Evolutionary conservation across 2,797 vertebrate genomes (phyloP), one percentile per base, ranked within the genome.

Genomic region (Lepidocolaptes lacrymiger): DNA sequence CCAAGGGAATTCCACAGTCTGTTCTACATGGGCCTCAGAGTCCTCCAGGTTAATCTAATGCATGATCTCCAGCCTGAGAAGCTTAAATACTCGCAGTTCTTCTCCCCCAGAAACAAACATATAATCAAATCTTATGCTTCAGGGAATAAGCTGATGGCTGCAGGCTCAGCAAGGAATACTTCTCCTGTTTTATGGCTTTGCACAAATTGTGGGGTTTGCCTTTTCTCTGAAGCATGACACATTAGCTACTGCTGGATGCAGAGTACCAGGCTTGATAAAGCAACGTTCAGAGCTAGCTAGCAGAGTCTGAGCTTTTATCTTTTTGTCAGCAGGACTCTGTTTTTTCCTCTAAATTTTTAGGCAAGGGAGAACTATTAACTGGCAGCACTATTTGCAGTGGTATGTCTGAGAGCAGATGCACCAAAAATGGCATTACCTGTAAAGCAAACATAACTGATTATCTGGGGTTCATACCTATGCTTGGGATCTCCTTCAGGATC

Each of bases 71-170:
- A 93, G 87, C 55, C 95, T 89, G 91, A 92, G 69, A 95, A 91
- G 66, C 91, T 94, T 94, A 94, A 97, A 88, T 91, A 95, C 87
- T 93, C 87, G 62, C 69, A 94, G 79, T 69, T 84, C 82, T 92
- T 92, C 87, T 92, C 87, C 66, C 79, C 32, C 75, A 83, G 95
- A 97, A 95, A 91, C 91, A 96, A 97, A 96, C 78, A 95, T 63
- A 96, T 89, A 97, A 95, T 95, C 95, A 96, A 96, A 96, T 93
- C 89, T 93, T 87, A 94, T 89, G 95, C 95, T 96, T 96, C 95
- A 88, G 95, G 95, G 93, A 97, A 88, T 93, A 94, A 93, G 69
- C 79, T 88, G 89, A 91, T 88, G 92, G 66, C 73, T 96, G 58
- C 91, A 92, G 82, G 69, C 78, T 94, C 30, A 15, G 66, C 32